Percentiles rank a stretch among this genome's conserved stretches.
phyloP scores from a whole-genome alignment of 2,797 vertebrate species.

The Telmatherina bonti region DNA sequence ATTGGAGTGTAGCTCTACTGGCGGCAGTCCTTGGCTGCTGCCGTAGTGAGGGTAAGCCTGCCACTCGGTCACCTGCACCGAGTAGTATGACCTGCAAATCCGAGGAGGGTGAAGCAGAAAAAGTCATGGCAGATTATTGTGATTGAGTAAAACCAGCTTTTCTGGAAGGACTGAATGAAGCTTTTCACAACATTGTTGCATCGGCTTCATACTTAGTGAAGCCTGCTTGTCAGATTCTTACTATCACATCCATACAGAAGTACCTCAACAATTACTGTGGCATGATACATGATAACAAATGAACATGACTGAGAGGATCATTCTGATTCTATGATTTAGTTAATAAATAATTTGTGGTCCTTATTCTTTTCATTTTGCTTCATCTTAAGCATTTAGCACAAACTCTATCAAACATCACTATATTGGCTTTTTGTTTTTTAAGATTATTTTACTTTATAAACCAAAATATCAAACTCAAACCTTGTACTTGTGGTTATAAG shows the following conservation, averaged over 20 bases:
- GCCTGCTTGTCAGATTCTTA: too few relatives aligned
- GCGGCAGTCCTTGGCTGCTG: constrained; percentile 84
- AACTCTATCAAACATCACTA: not conserved
- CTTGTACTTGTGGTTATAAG: too few relatives aligned
- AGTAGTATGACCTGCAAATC: constrained; percentile 90
- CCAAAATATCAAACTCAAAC: too few relatives aligned
- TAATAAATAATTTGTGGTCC: not conserved
- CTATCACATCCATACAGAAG: too few relatives aligned
- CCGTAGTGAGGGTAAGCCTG: constrained; percentile 89
- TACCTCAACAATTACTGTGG: too few relatives aligned
- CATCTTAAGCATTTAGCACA: not conserved
- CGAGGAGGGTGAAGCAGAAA: not conserved
- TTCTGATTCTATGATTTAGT: too few relatives aligned
- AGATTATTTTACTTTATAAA: too few relatives aligned
- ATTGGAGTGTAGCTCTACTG: constrained; percentile 89
- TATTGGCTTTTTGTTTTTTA: not conserved
- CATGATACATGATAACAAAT: too few relatives aligned
- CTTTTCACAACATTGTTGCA: too few relatives aligned
- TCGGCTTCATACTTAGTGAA: too few relatives aligned
- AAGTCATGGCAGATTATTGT: not conserved
- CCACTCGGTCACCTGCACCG: constrained; percentile 94
- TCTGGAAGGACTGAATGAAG: too few relatives aligned
- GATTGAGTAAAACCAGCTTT: not conserved
- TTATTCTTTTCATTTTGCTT: not conserved
- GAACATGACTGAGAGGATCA: too few relatives aligned